These are phyloP conservation scores for Plusia festucae DNA, from an alignment of 2,888 invertebrate species.

Conservation along the genomic window DNA sequence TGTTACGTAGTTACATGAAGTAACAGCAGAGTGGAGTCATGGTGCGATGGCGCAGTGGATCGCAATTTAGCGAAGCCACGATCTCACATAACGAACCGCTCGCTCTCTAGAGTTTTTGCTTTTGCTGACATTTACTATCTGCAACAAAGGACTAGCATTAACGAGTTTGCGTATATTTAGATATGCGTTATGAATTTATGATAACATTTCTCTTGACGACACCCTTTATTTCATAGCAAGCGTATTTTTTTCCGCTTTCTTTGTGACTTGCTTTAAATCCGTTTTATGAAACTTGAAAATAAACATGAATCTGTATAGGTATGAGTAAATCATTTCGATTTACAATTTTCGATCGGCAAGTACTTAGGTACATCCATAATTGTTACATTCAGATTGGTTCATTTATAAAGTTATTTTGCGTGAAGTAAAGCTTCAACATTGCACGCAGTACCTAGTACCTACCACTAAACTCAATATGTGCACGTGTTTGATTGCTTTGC, in stretches of 20 bases:
- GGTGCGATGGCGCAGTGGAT: conserved; percentile 39
- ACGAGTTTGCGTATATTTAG: conserved; percentile 39
- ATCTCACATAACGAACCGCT: conserved; percentile 49
- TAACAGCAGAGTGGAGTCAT: conserved; percentile 14
- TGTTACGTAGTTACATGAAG: conserved; percentile 24
- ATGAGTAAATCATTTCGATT: background rate
- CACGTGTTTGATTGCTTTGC: background rate
- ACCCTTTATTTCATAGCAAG: conserved; percentile 8
- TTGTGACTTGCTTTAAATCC: background rate
- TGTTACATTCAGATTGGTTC: background rate
- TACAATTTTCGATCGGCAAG: no score
- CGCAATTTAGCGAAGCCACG: conserved; percentile 48
- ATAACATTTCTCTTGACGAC: conserved; percentile 7
- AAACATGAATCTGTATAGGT: no score
- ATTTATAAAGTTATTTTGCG: background rate
- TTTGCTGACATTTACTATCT: conserved; percentile 52
- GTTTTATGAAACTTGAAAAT: background rate
- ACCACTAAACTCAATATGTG: background rate
- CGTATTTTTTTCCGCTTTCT: background rate
- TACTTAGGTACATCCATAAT: no score
- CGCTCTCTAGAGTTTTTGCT: conserved; percentile 43
- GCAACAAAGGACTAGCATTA: conserved; percentile 37
- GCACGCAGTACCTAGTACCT: background rate
- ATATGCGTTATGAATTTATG: conserved; percentile 24
- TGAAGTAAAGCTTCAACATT: background rate